Evolutionary conservation across 2,888 invertebrate species (phyloP), one percentile per base, ranked within the genome.

Genomic region (Tachina fera): DNA sequence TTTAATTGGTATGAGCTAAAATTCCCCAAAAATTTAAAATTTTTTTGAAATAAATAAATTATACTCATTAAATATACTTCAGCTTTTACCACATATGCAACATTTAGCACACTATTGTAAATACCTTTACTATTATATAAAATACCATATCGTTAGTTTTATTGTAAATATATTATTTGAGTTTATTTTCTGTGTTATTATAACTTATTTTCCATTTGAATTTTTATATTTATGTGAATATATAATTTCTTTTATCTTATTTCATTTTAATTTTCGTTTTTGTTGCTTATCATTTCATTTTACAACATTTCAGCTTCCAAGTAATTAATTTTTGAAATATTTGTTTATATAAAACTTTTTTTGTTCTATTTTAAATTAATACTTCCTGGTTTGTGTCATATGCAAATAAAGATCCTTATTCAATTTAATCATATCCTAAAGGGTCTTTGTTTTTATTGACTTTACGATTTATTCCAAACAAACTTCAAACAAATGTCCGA

Each of bases 391-490:
- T n/a, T 53, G 14, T 39, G 39, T 41, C 13, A 70, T n/a, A 16
- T 70, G 10, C 31, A 70, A 53, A 70, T n/a, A 56, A 56, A 31
- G 41, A 22, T 43, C 9, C 43, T 43, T 31, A 8, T 43, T 63
- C 14, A 9, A 61, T 74, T 45, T 56, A 56, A 72, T 72, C 14
- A 65, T 72, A 65, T 72, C 56, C 65, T 72, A 67, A 65, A n/a
- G 43, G 16, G n/a, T 19, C 41, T 47, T 65, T 65, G 41, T 41
- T n/a, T 22, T 58, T 80, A 49, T 72, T 65, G 41, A 65, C 49
- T 79, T 71, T 39, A 56, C 45, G 53, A 68, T 76, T 14, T 58
- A 67, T 61, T 78, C 70, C 43, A 61, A 31, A 31, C 16, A 45
- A 60, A 70, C 49, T 60, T 70, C 31, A 61, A 53, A 45, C 22